phyloP scores from a whole-genome alignment of 53 echinoderm and acorn worm species.

The Glandiceps talaboti region DNA sequence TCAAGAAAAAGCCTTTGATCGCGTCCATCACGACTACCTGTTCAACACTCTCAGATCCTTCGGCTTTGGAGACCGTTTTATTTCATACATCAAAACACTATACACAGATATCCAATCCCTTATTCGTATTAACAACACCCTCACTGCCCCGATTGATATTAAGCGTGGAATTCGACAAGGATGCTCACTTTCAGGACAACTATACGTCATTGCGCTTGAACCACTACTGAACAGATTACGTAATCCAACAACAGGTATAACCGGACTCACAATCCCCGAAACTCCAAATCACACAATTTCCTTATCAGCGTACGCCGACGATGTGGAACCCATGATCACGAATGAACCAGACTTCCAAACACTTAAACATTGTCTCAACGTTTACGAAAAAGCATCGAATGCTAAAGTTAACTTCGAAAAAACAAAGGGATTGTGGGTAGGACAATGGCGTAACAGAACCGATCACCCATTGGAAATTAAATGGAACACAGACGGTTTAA shows the following conservation, averaged over 20 bases:
- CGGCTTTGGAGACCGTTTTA: no score
- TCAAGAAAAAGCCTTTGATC: no score
- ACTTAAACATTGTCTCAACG: background rate
- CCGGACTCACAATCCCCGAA: background rate
- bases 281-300: background rate
- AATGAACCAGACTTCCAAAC: background rate
- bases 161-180: no score
- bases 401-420: no score
- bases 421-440: background rate
- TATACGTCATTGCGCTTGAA: no score
- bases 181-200: no score
- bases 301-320: background rate
- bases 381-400: background rate
- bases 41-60: no score
- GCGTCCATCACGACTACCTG: no score
- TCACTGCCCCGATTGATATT: background rate
- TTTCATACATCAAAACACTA: background rate
- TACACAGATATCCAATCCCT: background rate
- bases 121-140: background rate
- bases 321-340: background rate
- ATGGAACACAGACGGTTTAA: no score
- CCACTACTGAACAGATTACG: background rate
- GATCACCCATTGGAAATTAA: background rate
- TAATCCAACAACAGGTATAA: no score
- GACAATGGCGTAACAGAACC: background rate